Evolutionary conservation across 2,797 vertebrate species (phyloP), one percentile per base, ranked within the genome.

Genomic region (Hippopotamyrus pictus): DNA sequence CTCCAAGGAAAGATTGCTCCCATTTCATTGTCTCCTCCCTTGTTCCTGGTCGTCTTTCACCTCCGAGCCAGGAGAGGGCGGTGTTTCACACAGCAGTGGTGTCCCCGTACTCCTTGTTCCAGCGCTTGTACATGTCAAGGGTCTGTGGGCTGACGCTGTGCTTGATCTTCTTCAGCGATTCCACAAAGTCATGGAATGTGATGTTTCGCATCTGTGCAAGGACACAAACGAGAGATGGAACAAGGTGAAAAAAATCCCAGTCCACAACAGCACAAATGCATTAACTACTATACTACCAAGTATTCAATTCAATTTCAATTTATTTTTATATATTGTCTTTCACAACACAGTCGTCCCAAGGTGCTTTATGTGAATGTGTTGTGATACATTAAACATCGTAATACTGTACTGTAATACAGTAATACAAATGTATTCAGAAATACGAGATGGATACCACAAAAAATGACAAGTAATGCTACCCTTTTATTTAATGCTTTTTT

Each of bases 151-250:
- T 96, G 88, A 98, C 96, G 17, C 97, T 98, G 91, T 95, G 96
- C 91, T 98, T 98, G 88, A 98, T 97, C 94, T 96, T 98, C 95
- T 97, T 98, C 93, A 98, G 93, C 0, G 97, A 98, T 53, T 96
- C 96, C 0, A 93, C 93, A 88, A 98, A 98, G 93, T 98, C 97
- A 1, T 94, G 93, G 5, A 97, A 94, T 59, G 93, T 93, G 85
- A 98, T 97, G 91, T 97, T 97, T 91, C 97, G 95, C 95, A 98
- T 95, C 97, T 98, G 91, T 33, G 53, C 14, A 59, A 57, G 17
- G 53, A 57, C 50, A 57, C 50, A 51, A 53, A 44, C 0, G 14
- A 50, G n/a, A 51, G 22, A 12, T 33, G 25, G 84, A 86, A 51
- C 17, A n/a, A 50, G 5, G 33, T 22, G 6, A 12, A 25, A 19